Percentiles rank a stretch among this genome's conserved stretches.
Evolutionary conservation across 2,797 vertebrate species (phyloP).

Genomic region (Cossypha dichroa): DNA sequence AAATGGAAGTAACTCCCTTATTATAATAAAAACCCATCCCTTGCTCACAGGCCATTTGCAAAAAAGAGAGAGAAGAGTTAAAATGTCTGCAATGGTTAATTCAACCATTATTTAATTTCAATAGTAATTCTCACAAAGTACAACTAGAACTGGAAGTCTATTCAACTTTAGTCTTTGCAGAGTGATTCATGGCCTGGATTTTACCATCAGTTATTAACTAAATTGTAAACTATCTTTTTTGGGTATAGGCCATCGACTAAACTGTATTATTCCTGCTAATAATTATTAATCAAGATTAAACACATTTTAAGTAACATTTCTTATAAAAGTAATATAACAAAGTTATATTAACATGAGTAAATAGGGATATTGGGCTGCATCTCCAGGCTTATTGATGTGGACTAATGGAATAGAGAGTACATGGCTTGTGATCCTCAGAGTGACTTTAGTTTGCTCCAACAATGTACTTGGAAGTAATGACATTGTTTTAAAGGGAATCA

Average conservation of each 20-base stretch:
- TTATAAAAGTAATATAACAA: neutral
- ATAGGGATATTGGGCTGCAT: neutral
- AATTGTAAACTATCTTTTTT: neutral
- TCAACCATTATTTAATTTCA: neutral
- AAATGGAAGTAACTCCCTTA: neutral
- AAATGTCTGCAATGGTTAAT: neutral
- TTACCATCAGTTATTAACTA: neutral
- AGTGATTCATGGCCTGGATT: neutral
- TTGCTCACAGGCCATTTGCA: neutral
- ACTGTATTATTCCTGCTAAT: neutral
- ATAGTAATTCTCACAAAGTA: neutral
- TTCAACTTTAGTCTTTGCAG: neutral
- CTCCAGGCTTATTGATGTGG: neutral
- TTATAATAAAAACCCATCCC: neutral
- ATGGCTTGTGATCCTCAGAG: neutral
- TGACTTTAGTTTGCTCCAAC: neutral
- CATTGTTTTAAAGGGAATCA: neutral
- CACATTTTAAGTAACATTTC: neutral
- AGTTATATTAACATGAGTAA: neutral
- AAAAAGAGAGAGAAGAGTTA: neutral
- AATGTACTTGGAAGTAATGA: neutral
- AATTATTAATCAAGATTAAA: neutral
- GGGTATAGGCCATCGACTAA: neutral
- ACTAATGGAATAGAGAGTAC: neutral
- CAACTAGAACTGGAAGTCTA: neutral